A percentile compares a stretch with the other conserved stretches of the same genome.
phyloP scores from a whole-genome alignment of 1,140 invertebrate species.

The Aphidius gifuensis region DNA sequence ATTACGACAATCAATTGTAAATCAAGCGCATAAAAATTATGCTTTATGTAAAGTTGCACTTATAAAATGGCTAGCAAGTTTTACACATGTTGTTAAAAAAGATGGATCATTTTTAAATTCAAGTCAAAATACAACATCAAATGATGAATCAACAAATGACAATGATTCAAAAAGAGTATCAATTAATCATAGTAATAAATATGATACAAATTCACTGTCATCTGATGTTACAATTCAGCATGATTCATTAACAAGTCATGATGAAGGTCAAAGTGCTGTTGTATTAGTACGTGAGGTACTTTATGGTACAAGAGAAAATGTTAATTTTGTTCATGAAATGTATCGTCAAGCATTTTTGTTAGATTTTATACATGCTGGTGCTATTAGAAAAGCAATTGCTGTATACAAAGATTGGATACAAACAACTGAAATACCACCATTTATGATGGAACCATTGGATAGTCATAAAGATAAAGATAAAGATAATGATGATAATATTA shows the following conservation, averaged over 20 bases:
- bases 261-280: slow-evolving; percentile 46
- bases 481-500: slow-evolving; percentile 33
- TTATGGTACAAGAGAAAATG: slow-evolving; percentile 84
- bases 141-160: slow-evolving; percentile 47
- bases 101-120: slow-evolving; percentile 52
- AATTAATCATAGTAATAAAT: slow-evolving; percentile 37
- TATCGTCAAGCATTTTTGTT: slow-evolving; percentile 90
- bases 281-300: slow-evolving; percentile 81
- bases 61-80: slow-evolving; percentile 86
- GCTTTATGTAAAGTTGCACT: slow-evolving; percentile 76
- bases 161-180: slow-evolving; percentile 47
- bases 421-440: slow-evolving; percentile 82
- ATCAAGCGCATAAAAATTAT: slow-evolving; percentile 63
- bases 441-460: slow-evolving; percentile 81
- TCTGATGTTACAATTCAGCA: slow-evolving; percentile 38
- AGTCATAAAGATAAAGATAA: slow-evolving; percentile 49
- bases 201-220: slow-evolving; percentile 43
- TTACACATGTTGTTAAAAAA: slow-evolving; percentile 71
- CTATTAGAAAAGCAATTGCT: slow-evolving; percentile 83
- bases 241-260: slow-evolving; percentile 39
- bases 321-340: slow-evolving; percentile 93
- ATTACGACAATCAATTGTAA: slow-evolving; percentile 46
- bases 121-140: slow-evolving; percentile 42
- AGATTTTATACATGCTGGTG: slow-evolving; percentile 82
- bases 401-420: slow-evolving; percentile 98